Base-by-base conservation (phyloP, 2,888 invertebrate species). In the Diarsia rubi region DNA sequence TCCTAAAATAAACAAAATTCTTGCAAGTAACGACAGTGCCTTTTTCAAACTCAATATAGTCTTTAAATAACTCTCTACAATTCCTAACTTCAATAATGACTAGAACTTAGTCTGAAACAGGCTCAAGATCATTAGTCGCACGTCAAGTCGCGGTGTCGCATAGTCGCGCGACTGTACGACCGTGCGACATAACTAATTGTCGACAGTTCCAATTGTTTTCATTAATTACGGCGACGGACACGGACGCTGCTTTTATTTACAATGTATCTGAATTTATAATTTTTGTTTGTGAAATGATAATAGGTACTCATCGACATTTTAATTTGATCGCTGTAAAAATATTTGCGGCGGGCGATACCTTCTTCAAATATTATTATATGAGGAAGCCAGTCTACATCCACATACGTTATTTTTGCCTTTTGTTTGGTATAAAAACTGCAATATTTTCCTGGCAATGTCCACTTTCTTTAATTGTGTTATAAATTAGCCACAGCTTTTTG, bases 221-320 rank as follows among this genome's bases (percentile, higher is more conserved):
- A 85, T 85, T 87, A 82, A 85, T 83, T 85, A 83, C 69, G 52
- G 47, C 27, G 24, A 71, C 63, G 67, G 72, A 63, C 65, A 75
- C 75, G 75, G 60, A 44, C 57, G 44, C 52, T 65, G 76, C 67
- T 76, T 82, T 73, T 78, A 77, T 86, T 86, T 82, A 75, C 74
- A 65, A 67, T 73, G 45, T 44, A 81, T 86, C 81, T 69, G 82
- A 79, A 85, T 86, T 74, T 75, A 79, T 81, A 76, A 84, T 84
- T 69, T 75, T 69, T 67, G 76, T 69, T 79, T 70, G 69, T 65
- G 49, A 70, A 70, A 78, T 73, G 47, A 69, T 84, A 44, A 63
- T 52, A n/a, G n/a, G n/a, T n/a, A 49, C 49, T 24, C 49, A 44
- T 37, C 63, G 60, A 24, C 69, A 71, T 66, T 84, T 69, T 84